Evolutionary conservation across 2,888 invertebrate genomes (phyloP), one percentile per base, ranked within the genome.

Genomic region (Drosophila nr. medialis): DNA sequence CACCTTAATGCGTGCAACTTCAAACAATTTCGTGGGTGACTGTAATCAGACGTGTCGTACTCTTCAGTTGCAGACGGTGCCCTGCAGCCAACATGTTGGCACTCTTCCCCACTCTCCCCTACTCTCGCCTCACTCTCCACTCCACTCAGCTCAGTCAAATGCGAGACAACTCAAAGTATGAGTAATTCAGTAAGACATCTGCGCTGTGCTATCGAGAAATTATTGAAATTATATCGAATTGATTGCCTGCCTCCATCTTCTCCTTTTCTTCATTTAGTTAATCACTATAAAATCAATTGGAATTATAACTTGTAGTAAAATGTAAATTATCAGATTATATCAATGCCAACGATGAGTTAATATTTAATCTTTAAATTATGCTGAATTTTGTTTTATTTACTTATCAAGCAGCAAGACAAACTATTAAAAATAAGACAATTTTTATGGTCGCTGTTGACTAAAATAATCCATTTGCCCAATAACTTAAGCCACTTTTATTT

Each of bases 11-110:
- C 53, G 60, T 48, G 53, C 71, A 71, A 84, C 85, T 82, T 82
- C 87, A 84, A 84, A 86, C 82, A 66, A 60, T 73, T 79, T 74
- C 65, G 59, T 63, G 72, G 50, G 51, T 62, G 56, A 75, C 81
- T 79, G 74, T 66, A 82, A 70, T 75, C 62, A 75, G 51, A 60
- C 59, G 64, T 68, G 69, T 68, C 81, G 56, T 48, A 40, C 70
- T 59, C 64, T 54, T 59, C 51, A 58, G 62, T 51, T 58, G 56
- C 74, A 69, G 62, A 53, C 63, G 36, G 55, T 34, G 27, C 66
- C 53, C 32, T 45, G 40, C 53, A 15, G 24, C 38, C 55, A n/a
- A 27, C 27, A 45, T 7, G 4, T 45, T 24, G 45, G 4, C 45
- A 45, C 24, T 24, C 8, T 15, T 15, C n/a, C 27, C 27, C 42